Conservation (phyloP, 2,797 vertebrate species). For the Chaetodon trifasciatus region DNA sequence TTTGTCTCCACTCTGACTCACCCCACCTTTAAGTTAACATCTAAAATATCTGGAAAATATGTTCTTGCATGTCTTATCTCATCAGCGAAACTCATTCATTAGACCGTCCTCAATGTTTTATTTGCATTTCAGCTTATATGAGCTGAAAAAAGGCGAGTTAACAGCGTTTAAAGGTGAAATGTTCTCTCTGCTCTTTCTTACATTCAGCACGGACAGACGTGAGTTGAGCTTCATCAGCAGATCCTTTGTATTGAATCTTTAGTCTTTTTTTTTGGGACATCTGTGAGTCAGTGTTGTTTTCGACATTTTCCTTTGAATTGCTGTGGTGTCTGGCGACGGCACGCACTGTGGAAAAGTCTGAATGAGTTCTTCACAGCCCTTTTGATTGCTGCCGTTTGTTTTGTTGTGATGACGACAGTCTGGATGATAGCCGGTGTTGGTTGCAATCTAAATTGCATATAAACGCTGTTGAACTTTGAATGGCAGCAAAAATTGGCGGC, state of each 20-base stretch:
- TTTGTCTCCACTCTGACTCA: no score
- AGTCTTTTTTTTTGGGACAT: neutral
- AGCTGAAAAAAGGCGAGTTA: neutral
- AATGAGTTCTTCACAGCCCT: neutral
- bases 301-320: neutral
- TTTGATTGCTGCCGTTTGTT: conserved; percentile 17
- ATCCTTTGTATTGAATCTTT: neutral
- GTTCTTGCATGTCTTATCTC: neutral
- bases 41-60: no score
- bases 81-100: conserved; percentile 2
- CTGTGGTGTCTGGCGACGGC: neutral
- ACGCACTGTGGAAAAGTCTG: neutral
- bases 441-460: conserved; percentile 28
- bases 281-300: neutral
- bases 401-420: conserved; percentile 31
- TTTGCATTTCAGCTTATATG: neutral
- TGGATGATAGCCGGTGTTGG: conserved; percentile 23
- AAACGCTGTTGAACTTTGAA: conserved; percentile 32
- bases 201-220: neutral
- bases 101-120: neutral
- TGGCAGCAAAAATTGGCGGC: conserved; percentile 29
- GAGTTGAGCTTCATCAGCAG: neutral
- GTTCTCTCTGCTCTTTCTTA: neutral
- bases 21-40: no score
- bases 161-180: neutral